Conservation (phyloP, 2,113 vertebrate species). For the Talpa occidentalis region DNA sequence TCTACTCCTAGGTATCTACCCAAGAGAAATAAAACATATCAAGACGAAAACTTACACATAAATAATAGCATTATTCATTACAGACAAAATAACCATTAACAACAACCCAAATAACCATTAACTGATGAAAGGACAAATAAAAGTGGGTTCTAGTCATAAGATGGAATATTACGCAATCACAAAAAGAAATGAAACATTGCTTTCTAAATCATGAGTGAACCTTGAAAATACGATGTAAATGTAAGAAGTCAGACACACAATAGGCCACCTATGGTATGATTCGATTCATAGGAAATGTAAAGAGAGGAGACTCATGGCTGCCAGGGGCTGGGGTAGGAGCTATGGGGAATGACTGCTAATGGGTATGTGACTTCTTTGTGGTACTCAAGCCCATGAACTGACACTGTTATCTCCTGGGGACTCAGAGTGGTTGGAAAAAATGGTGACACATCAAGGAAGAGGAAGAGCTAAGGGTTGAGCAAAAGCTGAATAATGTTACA, state of each 20-base stretch:
- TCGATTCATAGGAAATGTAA: too few species aligned
- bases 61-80: background rate
- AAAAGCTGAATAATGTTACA: background rate
- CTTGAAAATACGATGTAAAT: background rate
- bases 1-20: background rate
- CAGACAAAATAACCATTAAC: background rate
- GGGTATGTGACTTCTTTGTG: background rate
- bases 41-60: background rate
- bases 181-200: background rate
- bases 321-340: too few species aligned
- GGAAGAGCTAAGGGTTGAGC: background rate
- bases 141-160: background rate
- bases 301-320: too few species aligned
- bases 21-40: background rate
- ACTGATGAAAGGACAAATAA: background rate
- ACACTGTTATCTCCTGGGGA: background rate
- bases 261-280: fast-evolving
- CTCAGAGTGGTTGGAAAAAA: background rate
- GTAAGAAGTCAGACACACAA: background rate
- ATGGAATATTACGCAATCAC: background rate
- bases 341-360: background rate
- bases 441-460: too few species aligned
- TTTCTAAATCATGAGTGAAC: fast-evolving
- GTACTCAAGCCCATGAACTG: too few species aligned
- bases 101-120: background rate